A percentile compares a stretch with the other conserved stretches of the same genome.
Evolutionary conservation across 2,797 vertebrate genomes (phyloP).

Genomic region (Lutra lutra): DNA sequence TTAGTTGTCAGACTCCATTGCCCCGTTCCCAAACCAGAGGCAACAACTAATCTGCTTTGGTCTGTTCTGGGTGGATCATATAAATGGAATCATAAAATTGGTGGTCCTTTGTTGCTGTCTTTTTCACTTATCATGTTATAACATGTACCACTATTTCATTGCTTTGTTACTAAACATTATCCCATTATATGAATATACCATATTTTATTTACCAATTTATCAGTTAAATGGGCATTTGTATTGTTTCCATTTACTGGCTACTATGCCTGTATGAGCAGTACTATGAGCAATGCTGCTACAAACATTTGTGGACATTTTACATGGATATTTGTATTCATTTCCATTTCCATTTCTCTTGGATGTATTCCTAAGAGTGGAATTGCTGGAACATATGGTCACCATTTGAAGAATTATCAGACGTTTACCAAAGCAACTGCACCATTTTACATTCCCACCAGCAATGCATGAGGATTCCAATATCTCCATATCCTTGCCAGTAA

Average conservation of each 20-base stretch:
- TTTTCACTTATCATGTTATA: neutral
- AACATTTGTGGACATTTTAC: neutral
- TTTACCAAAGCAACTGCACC: neutral
- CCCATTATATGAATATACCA: neutral
- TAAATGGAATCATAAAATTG: neutral
- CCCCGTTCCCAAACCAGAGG: neutral
- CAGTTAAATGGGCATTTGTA: neutral
- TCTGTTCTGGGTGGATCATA: neutral
- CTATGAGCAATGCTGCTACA: neutral
- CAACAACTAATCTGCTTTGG: neutral
- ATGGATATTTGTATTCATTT: neutral
- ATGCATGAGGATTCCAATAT: neutral
- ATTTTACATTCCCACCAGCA: neutral
- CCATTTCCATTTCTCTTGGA: neutral
- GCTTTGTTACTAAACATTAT: neutral
- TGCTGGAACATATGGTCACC: conserved; percentile 3
- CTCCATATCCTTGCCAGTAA: neutral
- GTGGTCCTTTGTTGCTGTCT: neutral
- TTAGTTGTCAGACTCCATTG: neutral
- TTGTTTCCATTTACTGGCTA: neutral
- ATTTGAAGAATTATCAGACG: neutral
- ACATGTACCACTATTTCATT: neutral
- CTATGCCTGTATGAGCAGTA: neutral
- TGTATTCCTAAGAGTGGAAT: neutral
- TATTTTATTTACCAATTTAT: neutral